phyloP scores from a whole-genome alignment of 2,888 invertebrate species.

The Aelia acuminata region DNA sequence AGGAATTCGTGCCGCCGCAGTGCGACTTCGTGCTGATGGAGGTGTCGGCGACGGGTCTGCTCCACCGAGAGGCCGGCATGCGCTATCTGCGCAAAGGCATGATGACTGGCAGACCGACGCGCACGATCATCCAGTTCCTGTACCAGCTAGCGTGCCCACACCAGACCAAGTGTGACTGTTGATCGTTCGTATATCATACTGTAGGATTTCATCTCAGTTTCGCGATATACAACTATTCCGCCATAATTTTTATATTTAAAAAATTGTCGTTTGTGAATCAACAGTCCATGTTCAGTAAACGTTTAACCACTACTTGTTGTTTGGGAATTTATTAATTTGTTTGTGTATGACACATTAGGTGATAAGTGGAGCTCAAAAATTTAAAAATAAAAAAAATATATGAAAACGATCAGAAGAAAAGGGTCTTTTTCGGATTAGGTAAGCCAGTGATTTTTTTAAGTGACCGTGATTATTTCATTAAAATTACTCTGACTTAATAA shows the following conservation, averaged over 20 bases:
- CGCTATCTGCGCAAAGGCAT: conserved; percentile 67
- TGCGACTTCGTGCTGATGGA: conserved; percentile 64
- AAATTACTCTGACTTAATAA: no score
- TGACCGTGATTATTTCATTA: no score
- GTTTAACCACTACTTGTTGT: neutral
- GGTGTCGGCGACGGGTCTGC: conserved; percentile 61
- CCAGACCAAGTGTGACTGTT: conserved; percentile 55
- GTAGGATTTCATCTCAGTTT: neutral
- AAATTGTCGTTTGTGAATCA: neutral
- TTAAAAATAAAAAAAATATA: no score
- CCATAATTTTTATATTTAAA: neutral
- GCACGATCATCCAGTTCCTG: conserved; percentile 63
- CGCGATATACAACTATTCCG: neutral
- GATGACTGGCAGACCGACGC: conserved; percentile 64
- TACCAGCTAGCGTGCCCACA: conserved; percentile 65
- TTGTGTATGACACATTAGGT: neutral
- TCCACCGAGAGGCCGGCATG: conserved; percentile 68
- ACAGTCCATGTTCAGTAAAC: conserved; percentile 41
- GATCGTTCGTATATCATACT: neutral
- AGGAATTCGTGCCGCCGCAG: conserved; percentile 62
- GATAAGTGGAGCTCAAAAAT: no score
- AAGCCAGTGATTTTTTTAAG: no score
- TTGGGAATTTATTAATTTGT: neutral
- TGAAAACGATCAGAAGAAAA: no score
- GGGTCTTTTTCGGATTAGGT: no score